Evolutionary conservation across 2,888 invertebrate species (phyloP).

Genomic region (Dasypolia templi): DNA sequence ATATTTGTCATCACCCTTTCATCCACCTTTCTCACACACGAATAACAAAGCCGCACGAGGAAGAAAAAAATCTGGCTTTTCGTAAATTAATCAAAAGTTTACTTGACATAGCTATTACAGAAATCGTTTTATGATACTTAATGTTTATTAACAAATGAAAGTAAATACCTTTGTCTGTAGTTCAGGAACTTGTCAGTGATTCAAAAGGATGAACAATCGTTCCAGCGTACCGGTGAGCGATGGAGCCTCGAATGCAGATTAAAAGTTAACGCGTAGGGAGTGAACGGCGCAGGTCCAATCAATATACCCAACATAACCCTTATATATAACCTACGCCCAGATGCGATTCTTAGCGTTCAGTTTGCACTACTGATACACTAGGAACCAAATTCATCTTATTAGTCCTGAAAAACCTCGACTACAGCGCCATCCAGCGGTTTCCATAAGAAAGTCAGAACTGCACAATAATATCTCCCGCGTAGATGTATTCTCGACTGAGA

Average conservation of each 20-base stretch:
- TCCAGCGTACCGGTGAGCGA: neutral
- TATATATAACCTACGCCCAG: neutral
- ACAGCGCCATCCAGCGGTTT: slow-evolving; percentile 3
- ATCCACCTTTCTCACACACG: too few relatives aligned
- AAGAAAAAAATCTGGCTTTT: neutral
- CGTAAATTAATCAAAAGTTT: neutral
- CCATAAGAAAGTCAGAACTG: neutral
- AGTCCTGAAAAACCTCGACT: neutral
- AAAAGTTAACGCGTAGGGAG: neutral
- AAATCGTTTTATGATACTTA: neutral
- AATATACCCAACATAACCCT: neutral
- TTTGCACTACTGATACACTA: slow-evolving; percentile 17
- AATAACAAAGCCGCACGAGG: neutral
- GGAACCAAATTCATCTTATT: neutral
- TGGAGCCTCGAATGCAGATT: neutral
- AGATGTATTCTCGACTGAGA: too few relatives aligned
- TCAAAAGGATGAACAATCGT: neutral
- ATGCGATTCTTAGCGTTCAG: neutral
- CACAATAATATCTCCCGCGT: too few relatives aligned
- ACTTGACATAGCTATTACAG: neutral
- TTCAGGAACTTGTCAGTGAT: neutral
- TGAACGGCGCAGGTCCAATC: slow-evolving; percentile 19
- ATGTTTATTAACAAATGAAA: neutral
- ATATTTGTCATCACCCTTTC: too few relatives aligned
- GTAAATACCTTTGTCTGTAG: neutral